Base-by-base conservation (phyloP, 2,113 vertebrate genomes). In the Sturnus vulgaris region DNA sequence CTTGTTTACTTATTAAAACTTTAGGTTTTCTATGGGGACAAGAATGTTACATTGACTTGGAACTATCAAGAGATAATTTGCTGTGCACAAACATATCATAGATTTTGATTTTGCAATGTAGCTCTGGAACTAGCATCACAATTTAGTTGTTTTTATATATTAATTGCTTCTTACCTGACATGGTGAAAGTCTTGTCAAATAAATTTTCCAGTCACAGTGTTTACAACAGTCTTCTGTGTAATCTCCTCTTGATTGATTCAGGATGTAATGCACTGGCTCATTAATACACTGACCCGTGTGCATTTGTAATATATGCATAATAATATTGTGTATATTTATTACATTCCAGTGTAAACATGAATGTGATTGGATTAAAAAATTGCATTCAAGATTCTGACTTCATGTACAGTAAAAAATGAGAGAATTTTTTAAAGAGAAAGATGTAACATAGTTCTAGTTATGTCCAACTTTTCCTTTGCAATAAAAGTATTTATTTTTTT, bases 141-240 rank as follows among this genome's bases (percentile, higher is more conserved):
- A 80, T 83, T 85, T 72, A 80, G 22, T 57, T 97, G n/a, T 35
- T 94, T 83, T 93, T 47, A 72, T 97, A 53, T 86, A 92, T 86
- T 94, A 94, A 95, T 94, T 96, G 14, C 72, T 91, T 92, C 72
- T 93, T 95, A 86, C 59, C 37, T 92, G 86, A 82, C 66, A 72
- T 31, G 69, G 66, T 56, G 40, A 60, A 95, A 70, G 25, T 87
- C 46, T 47, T 93, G 82, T 93, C 87, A 94, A 75, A 97, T 96
- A 95, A 89, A 95, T 96, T 96, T 96, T 96, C 82, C 27, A 92
- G 89, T 84, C 56, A 64, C 63, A 57, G 61, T 86, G 44, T 94
- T 95, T 96, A 61, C 24, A 86, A 44, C 35, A 78, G 27, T 82
- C 82, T 95, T 88, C 75, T 68, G 24, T 92, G 73, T 81, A 78